Conservation (phyloP, 64 coral and sea anemone genomes). For the Acropora tenuis region DNA sequence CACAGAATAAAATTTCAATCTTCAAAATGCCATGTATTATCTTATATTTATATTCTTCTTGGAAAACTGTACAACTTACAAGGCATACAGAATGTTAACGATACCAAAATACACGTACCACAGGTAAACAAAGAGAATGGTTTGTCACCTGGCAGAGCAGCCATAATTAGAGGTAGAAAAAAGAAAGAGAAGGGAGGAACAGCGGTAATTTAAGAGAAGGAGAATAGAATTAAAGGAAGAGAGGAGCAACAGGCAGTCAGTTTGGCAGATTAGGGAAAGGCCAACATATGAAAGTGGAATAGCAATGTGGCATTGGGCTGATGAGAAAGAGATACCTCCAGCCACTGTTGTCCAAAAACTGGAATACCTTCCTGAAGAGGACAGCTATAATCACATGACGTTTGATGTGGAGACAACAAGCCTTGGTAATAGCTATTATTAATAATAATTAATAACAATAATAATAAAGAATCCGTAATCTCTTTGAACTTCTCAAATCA, state of each 20-base stretch:
- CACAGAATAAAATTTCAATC: conserved; percentile 42
- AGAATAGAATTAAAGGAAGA: conserved; percentile 39
- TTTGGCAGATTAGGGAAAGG: conserved; percentile 26
- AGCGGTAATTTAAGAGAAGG: conserved; percentile 21
- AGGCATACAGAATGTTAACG: conserved; percentile 48
- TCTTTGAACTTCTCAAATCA: not conserved
- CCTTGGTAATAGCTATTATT: conserved; percentile 42
- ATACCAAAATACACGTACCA: conserved; percentile 32
- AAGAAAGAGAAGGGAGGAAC: conserved; percentile 32
- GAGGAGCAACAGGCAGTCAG: conserved; percentile 33
- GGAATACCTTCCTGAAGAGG: conserved; percentile 12
- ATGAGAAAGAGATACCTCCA: conserved; percentile 27
- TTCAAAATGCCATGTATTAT: conserved; percentile 54
- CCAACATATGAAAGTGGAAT: conserved; percentile 11
- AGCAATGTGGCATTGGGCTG: conserved; percentile 21
- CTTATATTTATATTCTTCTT: conserved; percentile 22
- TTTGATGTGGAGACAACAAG: conserved; percentile 39
- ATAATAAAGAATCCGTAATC: not conserved
- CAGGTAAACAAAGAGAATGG: conserved; percentile 65
- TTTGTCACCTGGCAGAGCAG: conserved; percentile 39
- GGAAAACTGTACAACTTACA: conserved; percentile 11
- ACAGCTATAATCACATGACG: conserved; percentile 12
- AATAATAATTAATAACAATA: not conserved
- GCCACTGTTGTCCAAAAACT: conserved; percentile 31
- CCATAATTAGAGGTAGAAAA: conserved; percentile 30